Evolutionary conservation across 1,140 invertebrate species (phyloP), one percentile per base, ranked within the genome.

Genomic region (Charaxes varanes): DNA sequence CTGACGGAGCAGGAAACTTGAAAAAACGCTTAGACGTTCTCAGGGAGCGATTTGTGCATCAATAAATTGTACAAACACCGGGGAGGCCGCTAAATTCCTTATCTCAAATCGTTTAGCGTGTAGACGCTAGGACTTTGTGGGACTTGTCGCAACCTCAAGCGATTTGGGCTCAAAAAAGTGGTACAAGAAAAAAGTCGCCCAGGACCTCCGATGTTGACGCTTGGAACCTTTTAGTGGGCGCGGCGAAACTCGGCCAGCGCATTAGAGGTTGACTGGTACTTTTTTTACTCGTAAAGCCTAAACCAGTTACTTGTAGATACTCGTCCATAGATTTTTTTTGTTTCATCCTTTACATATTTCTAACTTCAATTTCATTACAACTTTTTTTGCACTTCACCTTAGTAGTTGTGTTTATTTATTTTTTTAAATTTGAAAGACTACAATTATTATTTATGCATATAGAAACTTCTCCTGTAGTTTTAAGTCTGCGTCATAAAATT

Each of bases 11-110:
- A 63, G 61, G 62, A 69, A 62, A 49, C 51, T 32, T 36, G 59
- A 65, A 58, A 69, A 65, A 61, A 32, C 36, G 41, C 49, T 45
- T 41, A 49, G 33, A 53, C 12, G 37, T 66, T 66, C 59, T 59
- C 64, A 65, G 65, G 61, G 62, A 65, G 62, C 65, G 57, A 62
- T 67, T 67, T 63, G 41, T 59, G 53, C 53, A 56, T 48, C 62
- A 69, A 66, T 68, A 65, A 48, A 49, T 48, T 53, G 54, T 49
- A 36, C 50, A 69, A 65, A 69, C 54, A 66, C 44, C 50, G 54
- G 41, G 50, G 45, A 42, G 46, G 51, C 51, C 38, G 65, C 50
- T 63, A 66, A 69, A 66, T 63, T 66, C 62, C 60, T 46, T 58
- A 63, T 69, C 65, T 69, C 48, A 53, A 63, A 61, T 44, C 62